A percentile compares a stretch with the other conserved stretches of the same genome.
phyloP scores from a whole-genome alignment of 2,888 invertebrate species.

The Clunio marinus region DNA sequence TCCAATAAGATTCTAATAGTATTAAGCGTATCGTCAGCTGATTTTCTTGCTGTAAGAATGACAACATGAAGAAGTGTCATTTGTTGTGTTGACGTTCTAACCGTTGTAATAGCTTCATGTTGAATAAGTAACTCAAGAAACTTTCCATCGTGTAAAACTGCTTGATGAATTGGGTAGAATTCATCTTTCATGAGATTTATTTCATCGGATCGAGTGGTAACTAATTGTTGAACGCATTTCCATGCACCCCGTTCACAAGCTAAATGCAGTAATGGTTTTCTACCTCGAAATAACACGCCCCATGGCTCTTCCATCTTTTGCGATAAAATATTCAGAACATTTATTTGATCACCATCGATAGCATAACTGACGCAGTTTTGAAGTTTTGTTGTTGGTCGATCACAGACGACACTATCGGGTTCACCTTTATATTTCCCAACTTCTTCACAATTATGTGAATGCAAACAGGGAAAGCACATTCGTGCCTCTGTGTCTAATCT shows the following conservation, averaged over 20 bases:
- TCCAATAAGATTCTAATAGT: conserved; percentile 66
- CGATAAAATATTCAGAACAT: conserved; percentile 61
- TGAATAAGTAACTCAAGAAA: conserved; percentile 62
- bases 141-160: conserved; percentile 66
- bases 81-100: conserved; percentile 65
- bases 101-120: conserved; percentile 67
- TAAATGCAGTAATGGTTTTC: conserved; percentile 62
- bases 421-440: conserved; percentile 58
- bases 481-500: conserved; percentile 66
- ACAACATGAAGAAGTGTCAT: conserved; percentile 66
- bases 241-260: conserved; percentile 69
- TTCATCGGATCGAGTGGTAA: conserved; percentile 62
- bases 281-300: conserved; percentile 55
- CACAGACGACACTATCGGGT: conserved; percentile 53
- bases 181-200: conserved; percentile 69
- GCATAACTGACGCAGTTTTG: conserved; percentile 69
- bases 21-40: conserved; percentile 65
- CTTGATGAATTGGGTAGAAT: conserved; percentile 73
- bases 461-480: conserved; percentile 71
- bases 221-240: conserved; percentile 65
- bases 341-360: conserved; percentile 68
- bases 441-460: conserved; percentile 66
- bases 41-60: conserved; percentile 65
- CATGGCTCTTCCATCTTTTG: conserved; percentile 67
- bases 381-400: conserved; percentile 55